phyloP scores from a whole-genome alignment of 1,140 invertebrate species.

The Bombus balteatus region DNA sequence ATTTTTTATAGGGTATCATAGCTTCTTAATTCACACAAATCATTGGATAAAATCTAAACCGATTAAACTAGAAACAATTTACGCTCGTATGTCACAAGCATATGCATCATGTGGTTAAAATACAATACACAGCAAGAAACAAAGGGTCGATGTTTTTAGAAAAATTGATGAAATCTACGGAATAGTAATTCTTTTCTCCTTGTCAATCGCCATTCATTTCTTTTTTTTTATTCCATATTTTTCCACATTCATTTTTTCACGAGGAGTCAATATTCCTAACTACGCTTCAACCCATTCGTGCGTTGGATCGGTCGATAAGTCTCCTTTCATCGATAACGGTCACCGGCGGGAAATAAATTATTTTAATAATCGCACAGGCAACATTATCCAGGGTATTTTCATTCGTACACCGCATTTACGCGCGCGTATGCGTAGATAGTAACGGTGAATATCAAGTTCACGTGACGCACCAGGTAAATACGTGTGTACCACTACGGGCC shows the following conservation, averaged over 20 bases:
- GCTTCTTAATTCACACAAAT: too few species aligned
- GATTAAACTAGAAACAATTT: neutral
- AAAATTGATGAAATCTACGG: neutral
- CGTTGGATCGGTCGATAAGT: slow-evolving; percentile 26
- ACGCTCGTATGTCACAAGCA: too few species aligned
- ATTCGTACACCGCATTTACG: slow-evolving; percentile 20
- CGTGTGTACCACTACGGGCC: slow-evolving; percentile 35
- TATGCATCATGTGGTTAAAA: too few species aligned
- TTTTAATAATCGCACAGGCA: slow-evolving; percentile 39
- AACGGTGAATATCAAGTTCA: slow-evolving; percentile 58
- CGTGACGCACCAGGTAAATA: slow-evolving; percentile 56
- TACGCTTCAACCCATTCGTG: slow-evolving; percentile 2
- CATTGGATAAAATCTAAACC: too few species aligned
- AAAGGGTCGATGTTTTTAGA: neutral
- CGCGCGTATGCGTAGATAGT: slow-evolving; percentile 46
- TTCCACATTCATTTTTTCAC: neutral
- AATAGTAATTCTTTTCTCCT: neutral
- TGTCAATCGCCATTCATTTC: neutral
- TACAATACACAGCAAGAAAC: neutral
- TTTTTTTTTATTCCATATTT: neutral
- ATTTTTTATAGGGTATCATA: too few species aligned
- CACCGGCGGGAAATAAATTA: slow-evolving; percentile 34
- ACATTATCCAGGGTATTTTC: slow-evolving; percentile 30
- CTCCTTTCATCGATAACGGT: slow-evolving; percentile 26
- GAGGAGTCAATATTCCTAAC: neutral